phyloP scores from a whole-genome alignment of 2,113 vertebrate species.

The Psittacus erithacus region DNA sequence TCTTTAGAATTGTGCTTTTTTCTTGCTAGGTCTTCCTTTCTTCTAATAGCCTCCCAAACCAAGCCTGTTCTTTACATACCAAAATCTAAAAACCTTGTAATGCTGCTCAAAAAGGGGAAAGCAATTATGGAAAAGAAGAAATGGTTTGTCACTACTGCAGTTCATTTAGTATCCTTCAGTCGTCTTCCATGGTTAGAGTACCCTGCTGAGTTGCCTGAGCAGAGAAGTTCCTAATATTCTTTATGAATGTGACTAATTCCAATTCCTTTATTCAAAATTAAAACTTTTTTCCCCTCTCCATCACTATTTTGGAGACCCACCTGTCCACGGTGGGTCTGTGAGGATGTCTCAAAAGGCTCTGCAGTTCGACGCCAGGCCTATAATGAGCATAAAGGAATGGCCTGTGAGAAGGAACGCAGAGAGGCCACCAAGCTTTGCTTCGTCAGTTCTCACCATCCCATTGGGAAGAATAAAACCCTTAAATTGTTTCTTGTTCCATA shows the following conservation, averaged over 20 bases:
- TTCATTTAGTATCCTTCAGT: background rate
- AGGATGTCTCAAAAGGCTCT: background rate
- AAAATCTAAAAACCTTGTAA: background rate
- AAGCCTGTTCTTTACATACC: background rate
- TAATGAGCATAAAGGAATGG: background rate
- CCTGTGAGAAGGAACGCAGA: constrained; percentile 6
- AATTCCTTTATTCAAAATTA: background rate
- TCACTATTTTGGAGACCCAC: background rate
- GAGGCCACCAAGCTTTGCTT: constrained; percentile 5
- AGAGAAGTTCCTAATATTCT: background rate
- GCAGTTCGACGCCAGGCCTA: background rate
- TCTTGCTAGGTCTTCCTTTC: background rate
- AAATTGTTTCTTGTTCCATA: constrained; percentile 37
- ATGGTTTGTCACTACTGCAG: background rate
- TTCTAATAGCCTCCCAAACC: background rate
- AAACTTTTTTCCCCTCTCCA: background rate
- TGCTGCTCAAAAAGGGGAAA: background rate
- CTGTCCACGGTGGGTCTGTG: background rate
- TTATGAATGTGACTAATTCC: background rate
- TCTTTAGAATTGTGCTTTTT: background rate
- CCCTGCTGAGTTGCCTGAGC: background rate
- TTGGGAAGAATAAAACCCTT: background rate
- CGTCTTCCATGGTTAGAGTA: background rate
- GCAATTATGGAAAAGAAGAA: background rate
- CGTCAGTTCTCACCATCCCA: background rate